Evolutionary conservation across 2,888 invertebrate species (phyloP).

Genomic region (Cephonodes hylas): DNA sequence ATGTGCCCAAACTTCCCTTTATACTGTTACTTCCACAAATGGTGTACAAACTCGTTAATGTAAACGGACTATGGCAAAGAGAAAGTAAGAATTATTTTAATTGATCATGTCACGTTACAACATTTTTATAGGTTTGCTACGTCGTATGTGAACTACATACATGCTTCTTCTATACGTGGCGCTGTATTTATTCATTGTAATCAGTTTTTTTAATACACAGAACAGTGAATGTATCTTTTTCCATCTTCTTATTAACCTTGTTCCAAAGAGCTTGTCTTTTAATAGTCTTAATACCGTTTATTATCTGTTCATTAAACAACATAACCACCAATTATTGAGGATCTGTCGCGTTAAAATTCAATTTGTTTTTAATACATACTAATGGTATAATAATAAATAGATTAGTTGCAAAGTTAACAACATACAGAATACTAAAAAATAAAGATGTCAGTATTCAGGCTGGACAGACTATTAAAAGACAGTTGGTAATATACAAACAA

Average conservation of each 20-base stretch:
- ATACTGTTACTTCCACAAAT: constrained; percentile 19
- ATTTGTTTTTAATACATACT: background rate
- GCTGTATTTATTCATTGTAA: background rate
- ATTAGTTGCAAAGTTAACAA: too few relatives aligned
- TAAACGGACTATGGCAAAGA: constrained; percentile 13
- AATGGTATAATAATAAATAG: too few relatives aligned
- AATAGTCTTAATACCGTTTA: background rate
- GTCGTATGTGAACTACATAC: background rate
- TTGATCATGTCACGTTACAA: constrained; percentile 12
- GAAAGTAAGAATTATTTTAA: constrained; percentile 11
- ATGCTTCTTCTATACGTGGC: background rate
- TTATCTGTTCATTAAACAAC: background rate
- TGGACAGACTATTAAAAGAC: background rate
- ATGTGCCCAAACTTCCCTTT: constrained; percentile 27
- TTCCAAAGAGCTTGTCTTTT: background rate
- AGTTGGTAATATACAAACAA: background rate
- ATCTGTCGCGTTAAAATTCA: background rate
- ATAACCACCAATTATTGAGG: too few relatives aligned
- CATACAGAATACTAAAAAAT: too few relatives aligned
- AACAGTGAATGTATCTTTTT: background rate
- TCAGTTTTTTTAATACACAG: background rate
- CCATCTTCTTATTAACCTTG: background rate
- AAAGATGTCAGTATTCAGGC: background rate
- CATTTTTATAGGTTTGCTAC: background rate
- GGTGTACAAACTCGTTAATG: constrained; percentile 16